phyloP scores from a whole-genome alignment of 2,113 vertebrate species.

The Pseudorasbora parva region DNA sequence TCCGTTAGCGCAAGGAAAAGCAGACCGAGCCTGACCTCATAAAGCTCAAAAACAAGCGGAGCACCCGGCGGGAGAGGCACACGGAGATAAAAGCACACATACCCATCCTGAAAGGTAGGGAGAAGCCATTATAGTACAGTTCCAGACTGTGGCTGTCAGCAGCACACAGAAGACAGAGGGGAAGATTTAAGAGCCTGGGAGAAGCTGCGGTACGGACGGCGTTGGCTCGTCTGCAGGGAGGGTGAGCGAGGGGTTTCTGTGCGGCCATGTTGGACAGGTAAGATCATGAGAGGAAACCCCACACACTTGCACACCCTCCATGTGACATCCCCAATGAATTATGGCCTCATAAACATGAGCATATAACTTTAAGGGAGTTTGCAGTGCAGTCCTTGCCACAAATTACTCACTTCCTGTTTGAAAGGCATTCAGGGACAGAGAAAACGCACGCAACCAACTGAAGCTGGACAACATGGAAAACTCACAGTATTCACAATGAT shows the following conservation, averaged over 20 bases:
- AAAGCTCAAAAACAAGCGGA: neutral
- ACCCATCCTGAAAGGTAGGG: constrained; percentile 47
- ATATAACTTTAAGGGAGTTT: constrained; percentile 9
- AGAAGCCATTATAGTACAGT: constrained; percentile 51
- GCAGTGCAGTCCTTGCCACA: neutral
- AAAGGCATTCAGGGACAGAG: neutral
- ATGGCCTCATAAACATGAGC: neutral
- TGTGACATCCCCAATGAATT: neutral
- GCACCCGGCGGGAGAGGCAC: neutral
- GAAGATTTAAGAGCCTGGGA: constrained; percentile 58
- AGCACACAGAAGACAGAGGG: constrained; percentile 46
- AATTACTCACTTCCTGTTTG: constrained; percentile 20
- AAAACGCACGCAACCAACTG: neutral
- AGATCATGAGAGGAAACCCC: neutral
- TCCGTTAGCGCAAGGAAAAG: constrained; percentile 3
- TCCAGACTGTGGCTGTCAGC: constrained; percentile 52
- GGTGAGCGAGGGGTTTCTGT: neutral
- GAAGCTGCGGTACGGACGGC: constrained; percentile 38
- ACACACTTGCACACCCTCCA: too few species aligned
- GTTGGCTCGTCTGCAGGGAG: constrained; percentile 37
- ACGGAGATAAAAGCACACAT: constrained; percentile 23
- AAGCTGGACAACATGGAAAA: too few species aligned
- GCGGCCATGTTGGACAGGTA: constrained; percentile 42
- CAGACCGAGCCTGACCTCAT: neutral
- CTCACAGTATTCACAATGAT: neutral